Percentiles rank a stretch among this genome's conserved stretches.
Evolutionary conservation across 2,888 invertebrate genomes (phyloP).

Genomic region (Ichneumoninae sp.): DNA sequence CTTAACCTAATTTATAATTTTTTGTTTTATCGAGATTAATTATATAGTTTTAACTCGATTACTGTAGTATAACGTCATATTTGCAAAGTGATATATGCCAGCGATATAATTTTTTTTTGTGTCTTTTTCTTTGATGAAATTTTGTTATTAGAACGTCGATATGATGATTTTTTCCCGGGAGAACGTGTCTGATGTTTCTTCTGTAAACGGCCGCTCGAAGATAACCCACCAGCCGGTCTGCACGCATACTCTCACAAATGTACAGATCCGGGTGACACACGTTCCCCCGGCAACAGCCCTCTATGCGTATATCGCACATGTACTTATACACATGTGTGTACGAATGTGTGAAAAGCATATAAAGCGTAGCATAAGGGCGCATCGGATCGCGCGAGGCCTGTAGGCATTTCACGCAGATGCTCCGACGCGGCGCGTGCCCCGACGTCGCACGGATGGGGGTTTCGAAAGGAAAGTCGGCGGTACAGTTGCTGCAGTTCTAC

Average conservation of each 20-base stretch:
- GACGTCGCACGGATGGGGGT: constrained; percentile 66
- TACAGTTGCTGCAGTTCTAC: constrained; percentile 27
- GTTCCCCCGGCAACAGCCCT: neutral
- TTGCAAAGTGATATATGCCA: too few relatives aligned
- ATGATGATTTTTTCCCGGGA: neutral
- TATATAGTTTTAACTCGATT: too few relatives aligned
- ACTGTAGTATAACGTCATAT: too few relatives aligned
- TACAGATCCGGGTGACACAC: constrained; percentile 41
- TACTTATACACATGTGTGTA: constrained; percentile 27
- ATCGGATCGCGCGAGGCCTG: constrained; percentile 40
- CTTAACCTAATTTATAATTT: too few relatives aligned
- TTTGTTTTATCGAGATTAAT: too few relatives aligned
- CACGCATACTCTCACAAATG: constrained; percentile 1
- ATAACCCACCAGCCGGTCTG: constrained; percentile 47
- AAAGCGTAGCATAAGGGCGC: constrained; percentile 24
- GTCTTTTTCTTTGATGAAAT: too few relatives aligned
- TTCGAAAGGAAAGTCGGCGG: constrained; percentile 55
- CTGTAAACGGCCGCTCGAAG: constrained; percentile 20
- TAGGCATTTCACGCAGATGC: constrained; percentile 77
- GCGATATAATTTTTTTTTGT: too few relatives aligned
- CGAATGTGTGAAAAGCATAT: constrained; percentile 33
- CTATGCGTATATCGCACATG: constrained; percentile 44
- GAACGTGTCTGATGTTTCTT: neutral
- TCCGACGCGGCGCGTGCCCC: constrained; percentile 77
- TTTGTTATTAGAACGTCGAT: too few relatives aligned